These are phyloP conservation scores for Podarcis muralis DNA, from an alignment of 2,113 vertebrate species.

Conservation along the genomic window DNA sequence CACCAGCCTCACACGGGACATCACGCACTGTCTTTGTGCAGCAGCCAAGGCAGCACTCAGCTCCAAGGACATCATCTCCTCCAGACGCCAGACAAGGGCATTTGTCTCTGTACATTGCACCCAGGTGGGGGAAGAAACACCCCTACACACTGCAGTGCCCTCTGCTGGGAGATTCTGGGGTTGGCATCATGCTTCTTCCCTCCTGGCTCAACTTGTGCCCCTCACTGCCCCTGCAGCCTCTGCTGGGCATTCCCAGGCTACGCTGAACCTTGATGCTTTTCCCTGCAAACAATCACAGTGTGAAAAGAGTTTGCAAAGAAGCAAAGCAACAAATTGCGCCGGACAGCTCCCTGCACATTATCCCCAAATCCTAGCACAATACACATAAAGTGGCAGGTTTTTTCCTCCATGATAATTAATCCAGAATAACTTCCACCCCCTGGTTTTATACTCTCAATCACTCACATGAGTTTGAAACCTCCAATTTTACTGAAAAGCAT, in stretches of 20 bases:
- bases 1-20: not conserved
- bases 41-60: conserved; percentile 22
- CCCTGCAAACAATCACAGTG: not conserved
- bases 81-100: conserved; percentile 25
- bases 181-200: no score
- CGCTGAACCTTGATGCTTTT: not conserved
- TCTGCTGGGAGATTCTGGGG: conserved; percentile 53
- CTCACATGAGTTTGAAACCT: not conserved
- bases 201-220: not conserved
- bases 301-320: not conserved
- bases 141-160: not conserved
- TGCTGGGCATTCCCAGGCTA: not conserved
- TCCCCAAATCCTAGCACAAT: not conserved
- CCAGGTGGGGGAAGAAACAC: not conserved
- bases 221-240: not conserved
- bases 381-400: not conserved
- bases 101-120: not conserved
- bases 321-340: not conserved
- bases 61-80: conserved; percentile 21
- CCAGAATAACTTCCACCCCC: not conserved
- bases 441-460: not conserved
- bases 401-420: not conserved
- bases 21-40: conserved; percentile 5
- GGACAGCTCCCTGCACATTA: not conserved
- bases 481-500: not conserved